A percentile compares a stretch with the other conserved stretches of the same genome.
Evolutionary conservation across 2,797 vertebrate species (phyloP).

Genomic region (Tokudaia tokunoshimensis): DNA sequence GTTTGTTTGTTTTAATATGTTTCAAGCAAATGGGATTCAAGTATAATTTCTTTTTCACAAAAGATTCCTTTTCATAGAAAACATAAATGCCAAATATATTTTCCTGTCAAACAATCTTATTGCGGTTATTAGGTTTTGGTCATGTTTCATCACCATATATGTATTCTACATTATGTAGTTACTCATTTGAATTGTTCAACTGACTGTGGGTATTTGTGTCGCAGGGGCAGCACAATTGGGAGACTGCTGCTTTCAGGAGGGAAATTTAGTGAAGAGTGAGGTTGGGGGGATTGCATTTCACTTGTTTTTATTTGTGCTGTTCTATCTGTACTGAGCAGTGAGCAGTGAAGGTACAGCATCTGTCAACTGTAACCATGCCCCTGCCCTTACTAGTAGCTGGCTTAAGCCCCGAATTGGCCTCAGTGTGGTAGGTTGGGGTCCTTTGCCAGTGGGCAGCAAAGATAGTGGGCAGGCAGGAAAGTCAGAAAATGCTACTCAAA

Average conservation of each 20-base stretch:
- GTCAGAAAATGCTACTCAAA: not conserved
- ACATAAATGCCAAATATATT: not conserved
- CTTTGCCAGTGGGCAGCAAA: not conserved
- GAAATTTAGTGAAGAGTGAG: not conserved
- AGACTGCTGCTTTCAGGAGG: not conserved
- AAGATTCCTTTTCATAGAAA: conserved; percentile 8
- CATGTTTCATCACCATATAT: conserved; percentile 1
- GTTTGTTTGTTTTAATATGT: not conserved
- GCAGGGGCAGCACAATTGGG: not conserved
- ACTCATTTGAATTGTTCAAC: conserved; percentile 16
- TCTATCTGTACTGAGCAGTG: not conserved
- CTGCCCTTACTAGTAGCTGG: not conserved
- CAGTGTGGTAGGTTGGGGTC: not conserved
- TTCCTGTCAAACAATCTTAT: not conserved
- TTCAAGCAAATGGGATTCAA: not conserved
- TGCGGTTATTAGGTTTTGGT: not conserved
- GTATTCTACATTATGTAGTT: not conserved
- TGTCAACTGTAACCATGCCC: not conserved
- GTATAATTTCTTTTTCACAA: not conserved
- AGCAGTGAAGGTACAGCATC: not conserved
- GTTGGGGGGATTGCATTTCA: not conserved
- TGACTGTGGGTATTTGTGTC: not conserved
- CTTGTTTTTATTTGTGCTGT: not conserved
- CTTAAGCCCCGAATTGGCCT: not conserved
- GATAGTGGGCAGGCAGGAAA: not conserved